These are phyloP conservation scores for Rhingia rostrata DNA, from an alignment of 2,888 invertebrate species.

Conservation along the genomic window DNA sequence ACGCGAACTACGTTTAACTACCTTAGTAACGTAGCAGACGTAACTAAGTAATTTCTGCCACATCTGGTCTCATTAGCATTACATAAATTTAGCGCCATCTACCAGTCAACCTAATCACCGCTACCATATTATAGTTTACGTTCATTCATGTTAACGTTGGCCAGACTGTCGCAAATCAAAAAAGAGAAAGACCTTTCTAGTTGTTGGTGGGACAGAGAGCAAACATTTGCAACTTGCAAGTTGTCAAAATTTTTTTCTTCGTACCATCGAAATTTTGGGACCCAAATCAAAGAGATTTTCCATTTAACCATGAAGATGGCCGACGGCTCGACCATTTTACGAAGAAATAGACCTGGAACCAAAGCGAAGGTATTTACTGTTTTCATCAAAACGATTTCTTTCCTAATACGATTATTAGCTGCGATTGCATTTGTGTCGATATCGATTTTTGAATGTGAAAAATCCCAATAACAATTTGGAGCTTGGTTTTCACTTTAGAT, in stretches of 20 bases:
- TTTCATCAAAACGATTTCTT: constrained; percentile 35
- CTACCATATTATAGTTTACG: constrained; percentile 35
- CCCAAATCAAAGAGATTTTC: constrained; percentile 71
- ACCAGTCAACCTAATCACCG: neutral
- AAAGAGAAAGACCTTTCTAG: constrained; percentile 62
- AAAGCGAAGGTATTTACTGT: constrained; percentile 89
- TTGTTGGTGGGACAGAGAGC: constrained; percentile 68
- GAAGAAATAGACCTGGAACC: constrained; percentile 95
- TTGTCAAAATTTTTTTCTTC: constrained; percentile 66
- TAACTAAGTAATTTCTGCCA: too few species aligned
- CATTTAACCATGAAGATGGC: constrained; percentile 89
- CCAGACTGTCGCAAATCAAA: constrained; percentile 49
- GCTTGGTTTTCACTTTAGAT: constrained; percentile 65
- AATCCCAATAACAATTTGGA: constrained; percentile 60
- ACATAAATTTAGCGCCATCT: constrained; percentile 23
- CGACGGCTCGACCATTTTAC: constrained; percentile 90
- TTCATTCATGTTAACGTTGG: constrained; percentile 56
- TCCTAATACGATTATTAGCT: constrained; percentile 45
- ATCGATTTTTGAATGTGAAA: constrained; percentile 65
- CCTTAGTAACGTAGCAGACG: too few species aligned
- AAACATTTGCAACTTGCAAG: constrained; percentile 60
- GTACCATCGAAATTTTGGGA: constrained; percentile 65
- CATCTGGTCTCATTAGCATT: too few species aligned
- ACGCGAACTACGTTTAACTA: too few species aligned
- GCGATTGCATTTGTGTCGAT: constrained; percentile 11